Evolutionary conservation across 1,140 invertebrate genomes (phyloP), one percentile per base, ranked within the genome.

Genomic region (Bacillus rossius): DNA sequence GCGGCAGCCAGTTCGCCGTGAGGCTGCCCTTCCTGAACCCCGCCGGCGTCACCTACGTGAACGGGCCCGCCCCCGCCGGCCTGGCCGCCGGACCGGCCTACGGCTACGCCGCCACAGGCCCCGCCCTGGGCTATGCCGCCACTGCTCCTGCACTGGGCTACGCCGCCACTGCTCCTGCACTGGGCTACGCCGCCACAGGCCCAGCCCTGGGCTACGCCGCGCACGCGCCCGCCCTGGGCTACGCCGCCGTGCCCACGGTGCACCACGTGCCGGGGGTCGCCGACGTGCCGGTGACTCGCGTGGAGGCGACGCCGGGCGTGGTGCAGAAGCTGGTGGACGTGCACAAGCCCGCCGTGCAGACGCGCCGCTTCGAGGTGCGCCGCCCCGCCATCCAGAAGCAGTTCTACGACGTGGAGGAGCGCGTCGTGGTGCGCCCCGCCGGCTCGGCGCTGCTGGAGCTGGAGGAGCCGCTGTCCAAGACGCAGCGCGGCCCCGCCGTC

Each of bases 341-440:
- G 17, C 70, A 77, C 5, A 77, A 80, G 57, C 77, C 79, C 0
- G 78, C 78, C 5, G 67, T 79, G 1, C 72, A 75, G 5, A 78
- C 77, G 5, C 70, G 73, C 8, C 76, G 74, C 65, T 71, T 75
- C 50, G 70, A 80, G 64, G 75, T 84, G 0, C 77, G 83, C 57
- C 77, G 83, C 45, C 83, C 83, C 59, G 83, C 82, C 25, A 81
- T 84, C 51, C 79, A 83, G 58, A 84, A 84, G 67, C 79, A 84
- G 65, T 84, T 84, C 69, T 84, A 82, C 65, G 83, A 84, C 61
- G 81, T 84, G 55, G 83, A 84, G 66, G 79, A 84, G 65, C 76
- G 80, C 22, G 76, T 81, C 8, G 76, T 83, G 5, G 75, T 84
- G 19, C 77, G 82, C n/a, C 82, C 82, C 2, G 81, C 81, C 2